These are phyloP conservation scores for Aythya baeri DNA, from an alignment of 2,113 vertebrate genomes.

Conservation along the genomic window DNA sequence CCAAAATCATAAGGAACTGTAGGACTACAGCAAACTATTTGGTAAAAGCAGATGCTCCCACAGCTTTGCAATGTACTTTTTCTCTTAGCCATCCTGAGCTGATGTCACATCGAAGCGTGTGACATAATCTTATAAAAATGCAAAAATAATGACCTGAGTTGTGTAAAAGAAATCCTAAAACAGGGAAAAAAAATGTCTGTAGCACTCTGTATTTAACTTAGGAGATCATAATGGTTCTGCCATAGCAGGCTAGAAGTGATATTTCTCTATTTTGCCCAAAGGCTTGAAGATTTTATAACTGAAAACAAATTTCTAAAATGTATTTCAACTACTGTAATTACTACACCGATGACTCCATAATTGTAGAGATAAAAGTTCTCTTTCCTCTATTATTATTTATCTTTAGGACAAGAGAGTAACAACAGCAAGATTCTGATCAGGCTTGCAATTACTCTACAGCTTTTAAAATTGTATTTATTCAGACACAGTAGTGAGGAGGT, in stretches of 20 bases:
- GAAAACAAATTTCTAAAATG: slow-evolving; percentile 1
- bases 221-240: neutral
- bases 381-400: neutral
- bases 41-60: neutral
- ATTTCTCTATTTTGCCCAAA: neutral
- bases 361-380: neutral
- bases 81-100: neutral
- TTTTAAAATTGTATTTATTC: neutral
- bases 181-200: neutral
- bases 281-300: neutral
- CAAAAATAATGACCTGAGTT: neutral
- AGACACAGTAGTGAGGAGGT: neutral
- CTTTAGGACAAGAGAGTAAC: neutral
- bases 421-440: neutral
- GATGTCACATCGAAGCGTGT: neutral
- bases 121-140: neutral
- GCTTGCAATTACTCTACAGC: neutral
- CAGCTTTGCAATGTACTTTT: neutral
- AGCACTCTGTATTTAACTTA: neutral
- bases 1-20: neutral
- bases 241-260: neutral
- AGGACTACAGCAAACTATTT: neutral
- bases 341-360: neutral
- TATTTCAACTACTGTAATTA: neutral
- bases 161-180: neutral